Conservation (phyloP, 2,113 vertebrate species). For the Epinephelus cyanopodus region DNA sequence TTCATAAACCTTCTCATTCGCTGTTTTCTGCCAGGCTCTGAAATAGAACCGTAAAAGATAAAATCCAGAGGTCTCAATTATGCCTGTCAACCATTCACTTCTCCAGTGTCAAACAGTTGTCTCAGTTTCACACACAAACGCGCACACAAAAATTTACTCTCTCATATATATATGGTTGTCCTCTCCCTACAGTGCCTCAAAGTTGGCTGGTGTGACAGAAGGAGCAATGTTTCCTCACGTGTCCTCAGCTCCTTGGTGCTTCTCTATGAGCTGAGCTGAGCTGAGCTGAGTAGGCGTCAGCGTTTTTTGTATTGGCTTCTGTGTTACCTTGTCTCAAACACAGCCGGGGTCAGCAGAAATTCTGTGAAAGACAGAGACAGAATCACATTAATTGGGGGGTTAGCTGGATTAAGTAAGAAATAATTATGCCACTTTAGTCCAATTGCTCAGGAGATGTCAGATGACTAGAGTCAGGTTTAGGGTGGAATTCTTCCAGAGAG, state of each 20-base stretch:
- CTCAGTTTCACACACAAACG: slow-evolving; percentile 32
- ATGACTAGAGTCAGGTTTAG: too few species aligned
- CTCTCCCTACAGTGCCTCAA: neutral
- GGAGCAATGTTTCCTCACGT: slow-evolving; percentile 6
- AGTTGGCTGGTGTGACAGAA: slow-evolving; percentile 18
- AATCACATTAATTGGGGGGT: neutral
- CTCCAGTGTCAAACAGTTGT: slow-evolving; percentile 36
- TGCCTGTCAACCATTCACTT: slow-evolving; percentile 21
- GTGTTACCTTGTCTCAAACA: neutral
- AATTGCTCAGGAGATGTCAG: too few species aligned
- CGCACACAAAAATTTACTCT: neutral
- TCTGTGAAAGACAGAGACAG: slow-evolving; percentile 79
- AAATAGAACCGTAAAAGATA: slow-evolving; percentile 48
- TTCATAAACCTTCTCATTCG: slow-evolving; percentile 45
- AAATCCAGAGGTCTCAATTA: slow-evolving; percentile 49
- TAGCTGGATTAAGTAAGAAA: too few species aligned
- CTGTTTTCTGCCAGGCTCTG: slow-evolving; percentile 54
- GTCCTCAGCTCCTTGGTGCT: neutral
- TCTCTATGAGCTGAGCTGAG: neutral
- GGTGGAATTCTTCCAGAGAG: too few species aligned
- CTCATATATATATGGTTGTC: slow-evolving; percentile 48
- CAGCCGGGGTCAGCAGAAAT: slow-evolving; percentile 92
- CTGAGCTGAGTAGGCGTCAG: slow-evolving; percentile 5
- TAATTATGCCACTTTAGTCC: too few species aligned
- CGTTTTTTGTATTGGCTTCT: neutral